A percentile compares a stretch with the other conserved stretches of the same genome.
Conservation (phyloP, 2,113 vertebrate species). For the Glareola pratincola region DNA sequence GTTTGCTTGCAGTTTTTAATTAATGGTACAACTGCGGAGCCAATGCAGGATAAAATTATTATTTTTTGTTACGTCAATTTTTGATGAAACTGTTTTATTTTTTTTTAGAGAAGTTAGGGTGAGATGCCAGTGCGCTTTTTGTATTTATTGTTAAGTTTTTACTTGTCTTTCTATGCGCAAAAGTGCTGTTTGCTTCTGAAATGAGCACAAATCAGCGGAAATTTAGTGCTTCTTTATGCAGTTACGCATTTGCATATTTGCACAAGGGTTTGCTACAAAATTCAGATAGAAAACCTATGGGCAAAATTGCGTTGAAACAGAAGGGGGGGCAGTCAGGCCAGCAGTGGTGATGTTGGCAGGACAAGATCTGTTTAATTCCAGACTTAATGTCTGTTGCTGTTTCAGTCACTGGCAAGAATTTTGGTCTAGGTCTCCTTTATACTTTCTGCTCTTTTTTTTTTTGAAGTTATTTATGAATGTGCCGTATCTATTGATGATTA, state of each 20-base stretch:
- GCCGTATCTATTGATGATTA: neutral
- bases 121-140: neutral
- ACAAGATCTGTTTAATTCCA: neutral
- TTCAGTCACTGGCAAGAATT: neutral
- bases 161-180: neutral
- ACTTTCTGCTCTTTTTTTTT: neutral
- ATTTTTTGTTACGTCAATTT: neutral
- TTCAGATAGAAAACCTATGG: neutral
- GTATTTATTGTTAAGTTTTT: neutral
- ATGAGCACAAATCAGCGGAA: neutral
- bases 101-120: neutral
- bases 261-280: neutral
- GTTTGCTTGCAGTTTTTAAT: no score
- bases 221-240: neutral
- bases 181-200: neutral
- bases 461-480: neutral
- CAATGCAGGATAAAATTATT: neutral
- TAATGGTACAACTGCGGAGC: neutral
- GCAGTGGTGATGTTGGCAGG: neutral
- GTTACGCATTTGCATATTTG: neutral
- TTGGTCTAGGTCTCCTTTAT: neutral
- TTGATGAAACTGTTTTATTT: neutral
- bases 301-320: neutral
- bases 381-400: neutral
- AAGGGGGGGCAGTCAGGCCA: neutral